Conservation (phyloP, 1,140 invertebrate species). For the Meteorus sp. region DNA sequence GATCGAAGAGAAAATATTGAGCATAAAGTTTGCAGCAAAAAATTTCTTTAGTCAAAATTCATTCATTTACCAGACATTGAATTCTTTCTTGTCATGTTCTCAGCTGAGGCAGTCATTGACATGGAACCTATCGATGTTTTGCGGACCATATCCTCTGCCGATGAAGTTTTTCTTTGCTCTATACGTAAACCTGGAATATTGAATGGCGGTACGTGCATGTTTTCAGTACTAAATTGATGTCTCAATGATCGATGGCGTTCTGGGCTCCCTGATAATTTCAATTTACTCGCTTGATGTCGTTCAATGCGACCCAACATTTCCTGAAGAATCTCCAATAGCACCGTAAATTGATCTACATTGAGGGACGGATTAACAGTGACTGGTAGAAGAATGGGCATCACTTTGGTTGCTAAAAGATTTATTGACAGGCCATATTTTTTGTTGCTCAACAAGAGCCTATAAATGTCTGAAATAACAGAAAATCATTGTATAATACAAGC, state of each 20-base stretch:
- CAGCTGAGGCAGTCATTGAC: slow-evolving; percentile 56
- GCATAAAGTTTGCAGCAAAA: neutral
- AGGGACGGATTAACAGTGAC: slow-evolving; percentile 89
- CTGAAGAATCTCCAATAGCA: slow-evolving; percentile 85
- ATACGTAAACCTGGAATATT: slow-evolving; percentile 84
- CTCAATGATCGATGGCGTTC: slow-evolving; percentile 75
- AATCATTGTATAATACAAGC: no score
- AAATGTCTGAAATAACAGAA: slow-evolving; percentile 74
- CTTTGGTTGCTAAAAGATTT: slow-evolving; percentile 89
- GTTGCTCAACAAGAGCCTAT: slow-evolving; percentile 87
- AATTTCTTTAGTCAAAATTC: neutral
- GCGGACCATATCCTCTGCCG: slow-evolving; percentile 84
- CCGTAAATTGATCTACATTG: slow-evolving; percentile 87
- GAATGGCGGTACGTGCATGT: slow-evolving; percentile 81
- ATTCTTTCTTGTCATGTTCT: slow-evolving; percentile 54
- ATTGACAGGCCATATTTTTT: slow-evolving; percentile 90
- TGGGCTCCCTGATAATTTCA: slow-evolving; percentile 76
- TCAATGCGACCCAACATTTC: slow-evolving; percentile 93
- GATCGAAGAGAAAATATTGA: no score
- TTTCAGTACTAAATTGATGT: slow-evolving; percentile 84
- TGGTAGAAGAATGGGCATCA: slow-evolving; percentile 90
- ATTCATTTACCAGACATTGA: slow-evolving; percentile 46
- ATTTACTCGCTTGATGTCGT: slow-evolving; percentile 79
- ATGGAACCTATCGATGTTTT: slow-evolving; percentile 76
- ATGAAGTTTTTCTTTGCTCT: slow-evolving; percentile 83